Evolutionary conservation across 2,797 vertebrate genomes (phyloP), one percentile per base, ranked within the genome.

Genomic region (Dermochelys coriacea): DNA sequence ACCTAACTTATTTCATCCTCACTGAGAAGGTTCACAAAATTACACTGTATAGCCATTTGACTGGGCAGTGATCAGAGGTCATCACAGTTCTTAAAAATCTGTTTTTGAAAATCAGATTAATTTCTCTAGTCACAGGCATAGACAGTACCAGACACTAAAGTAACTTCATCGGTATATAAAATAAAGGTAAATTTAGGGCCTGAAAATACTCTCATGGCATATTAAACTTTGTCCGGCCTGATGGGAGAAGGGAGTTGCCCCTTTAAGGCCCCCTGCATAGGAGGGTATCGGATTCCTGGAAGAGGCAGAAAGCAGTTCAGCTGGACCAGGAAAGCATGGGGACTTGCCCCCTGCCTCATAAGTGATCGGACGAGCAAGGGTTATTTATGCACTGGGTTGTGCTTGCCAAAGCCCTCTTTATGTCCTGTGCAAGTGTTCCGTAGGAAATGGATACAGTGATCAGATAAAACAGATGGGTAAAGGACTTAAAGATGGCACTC

Each of bases 1-100:
- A 77, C 31, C 3, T 15, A 78, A 94, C 85, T 87, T 78, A 79
- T 90, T 93, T 90, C 82, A 84, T 82, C 45, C n/a, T n/a, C n/a
- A n/a, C n/a, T n/a, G n/a, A n/a, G n/a, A n/a, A n/a, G n/a, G n/a
- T 59, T 87, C 47, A 87, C n/a, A 37, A 82, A 81, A 92, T 55
- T 47, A 59, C 37, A 85, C 23, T 27, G 25, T 37, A 74, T 3
- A 85, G 31, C 49, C 34, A 85, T 27, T 25, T 50, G 64, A 91
- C 0, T 80, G 59, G 54, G 71, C 29, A 49, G 74, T 0, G 1
- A 71, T n/a, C 37, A 86, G 45, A 89, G 41, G 4, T 31, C 2
- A 78, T 18, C 14, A 37, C n/a, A 52, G 49, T 34, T 71, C 47
- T 74, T 79, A 71, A 64, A 1, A 54, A 49, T 23, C 29, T 77